Evolutionary conservation across 2,888 invertebrate species (phyloP).

Genomic region (Drosophila subquinaria): DNA sequence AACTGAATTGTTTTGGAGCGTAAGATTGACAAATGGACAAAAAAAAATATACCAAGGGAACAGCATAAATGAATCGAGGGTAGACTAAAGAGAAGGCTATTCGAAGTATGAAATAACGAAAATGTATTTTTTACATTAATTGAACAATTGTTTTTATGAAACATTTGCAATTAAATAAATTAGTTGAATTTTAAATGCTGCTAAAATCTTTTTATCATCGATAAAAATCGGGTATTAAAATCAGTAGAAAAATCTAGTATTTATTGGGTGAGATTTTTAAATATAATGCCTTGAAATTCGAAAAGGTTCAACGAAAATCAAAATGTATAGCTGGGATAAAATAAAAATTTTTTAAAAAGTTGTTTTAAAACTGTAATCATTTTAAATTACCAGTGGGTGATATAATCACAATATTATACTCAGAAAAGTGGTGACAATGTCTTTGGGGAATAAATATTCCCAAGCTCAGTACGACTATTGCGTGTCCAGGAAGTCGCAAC

Average conservation of each 20-base stretch:
- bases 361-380: too few species aligned
- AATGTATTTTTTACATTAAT: background rate
- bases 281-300: too few species aligned
- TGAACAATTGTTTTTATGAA: too few species aligned
- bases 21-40: slow-evolving; percentile 2
- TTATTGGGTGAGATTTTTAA: too few species aligned
- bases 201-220: too few species aligned
- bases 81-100: background rate
- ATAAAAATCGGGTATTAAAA: too few species aligned
- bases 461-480: background rate
- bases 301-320: too few species aligned
- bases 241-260: too few species aligned
- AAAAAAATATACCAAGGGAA: background rate
- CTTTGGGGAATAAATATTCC: slow-evolving; percentile 4
- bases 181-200: too few species aligned
- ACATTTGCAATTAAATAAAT: too few species aligned
- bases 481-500: slow-evolving; percentile 1
- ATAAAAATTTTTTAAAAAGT: too few species aligned
- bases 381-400: background rate
- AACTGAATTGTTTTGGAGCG: slow-evolving; percentile 8
- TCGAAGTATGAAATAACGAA: background rate
- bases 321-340: too few species aligned
- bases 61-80: background rate
- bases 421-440: background rate
- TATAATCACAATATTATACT: background rate